A percentile compares a stretch with the other conserved stretches of the same genome.
Evolutionary conservation across 1,140 invertebrate genomes (phyloP).

Genomic region (Anastrepha obliqua): DNA sequence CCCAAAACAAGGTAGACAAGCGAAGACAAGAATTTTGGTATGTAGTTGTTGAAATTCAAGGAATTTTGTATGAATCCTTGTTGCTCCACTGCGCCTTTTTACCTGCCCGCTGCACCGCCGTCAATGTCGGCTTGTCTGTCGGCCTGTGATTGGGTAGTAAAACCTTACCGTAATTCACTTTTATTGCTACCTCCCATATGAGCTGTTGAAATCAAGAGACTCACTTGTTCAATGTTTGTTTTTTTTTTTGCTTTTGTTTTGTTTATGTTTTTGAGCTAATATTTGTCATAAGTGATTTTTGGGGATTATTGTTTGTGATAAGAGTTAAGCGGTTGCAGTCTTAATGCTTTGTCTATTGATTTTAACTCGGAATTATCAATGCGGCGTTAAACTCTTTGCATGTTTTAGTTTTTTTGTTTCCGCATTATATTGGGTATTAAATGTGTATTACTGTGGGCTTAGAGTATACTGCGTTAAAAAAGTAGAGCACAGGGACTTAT

Average conservation of each 20-base stretch:
- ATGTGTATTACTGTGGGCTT: too few relatives aligned
- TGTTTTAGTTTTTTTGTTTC: background rate
- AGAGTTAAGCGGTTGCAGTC: background rate
- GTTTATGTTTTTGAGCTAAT: background rate
- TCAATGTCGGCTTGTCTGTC: background rate
- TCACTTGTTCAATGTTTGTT: background rate
- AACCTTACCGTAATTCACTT: background rate
- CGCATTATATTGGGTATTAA: too few relatives aligned
- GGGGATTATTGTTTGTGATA: background rate
- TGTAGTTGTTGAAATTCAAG: conserved; percentile 46
- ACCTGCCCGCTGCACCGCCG: background rate
- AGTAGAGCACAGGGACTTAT: too few relatives aligned
- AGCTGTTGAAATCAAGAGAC: background rate
- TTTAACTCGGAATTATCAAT: background rate
- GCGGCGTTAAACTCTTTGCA: background rate
- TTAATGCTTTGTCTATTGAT: background rate
- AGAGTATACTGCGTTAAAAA: too few relatives aligned
- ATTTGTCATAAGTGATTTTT: background rate
- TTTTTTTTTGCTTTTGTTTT: background rate
- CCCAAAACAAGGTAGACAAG: background rate
- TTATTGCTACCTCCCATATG: background rate
- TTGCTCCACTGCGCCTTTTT: background rate
- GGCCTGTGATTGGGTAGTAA: background rate
- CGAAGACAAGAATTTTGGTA: conserved; percentile 37
- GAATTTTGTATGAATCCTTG: conserved; percentile 52